These are phyloP conservation scores for Ricordea florida DNA, from an alignment of 92 coral and sea anemone genomes.

Conservation along the genomic window DNA sequence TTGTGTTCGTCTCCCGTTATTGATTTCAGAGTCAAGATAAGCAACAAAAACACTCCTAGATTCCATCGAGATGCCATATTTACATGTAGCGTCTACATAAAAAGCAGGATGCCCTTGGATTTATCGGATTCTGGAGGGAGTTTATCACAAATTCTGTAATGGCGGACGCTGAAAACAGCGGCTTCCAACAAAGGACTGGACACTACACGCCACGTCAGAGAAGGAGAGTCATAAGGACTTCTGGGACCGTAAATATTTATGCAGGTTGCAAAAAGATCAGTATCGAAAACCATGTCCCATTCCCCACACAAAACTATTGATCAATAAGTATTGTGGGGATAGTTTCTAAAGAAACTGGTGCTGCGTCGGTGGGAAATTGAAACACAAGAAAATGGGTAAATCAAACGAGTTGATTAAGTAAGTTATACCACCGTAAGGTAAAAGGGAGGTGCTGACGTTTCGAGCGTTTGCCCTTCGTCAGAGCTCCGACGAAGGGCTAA, in stretches of 20 bases:
- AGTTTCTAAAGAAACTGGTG: no score
- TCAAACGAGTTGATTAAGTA: no score
- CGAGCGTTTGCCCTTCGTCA: no score
- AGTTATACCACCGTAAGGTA: no score
- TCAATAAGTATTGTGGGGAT: no score
- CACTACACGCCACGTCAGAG: conserved; percentile 90
- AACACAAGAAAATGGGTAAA: no score
- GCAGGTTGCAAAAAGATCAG: no score
- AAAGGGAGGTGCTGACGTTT: no score
- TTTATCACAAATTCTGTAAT: conserved; percentile 52
- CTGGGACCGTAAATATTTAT: conserved; percentile 47
- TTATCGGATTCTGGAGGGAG: conserved; percentile 41
- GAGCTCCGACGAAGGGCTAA: no score
- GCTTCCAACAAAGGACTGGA: conserved; percentile 66
- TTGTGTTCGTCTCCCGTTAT: conserved; percentile 96
- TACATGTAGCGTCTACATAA: conserved; percentile 30
- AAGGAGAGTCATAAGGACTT: conserved; percentile 40
- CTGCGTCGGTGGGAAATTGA: no score
- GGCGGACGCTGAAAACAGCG: conserved; percentile 88
- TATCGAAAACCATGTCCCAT: no score
- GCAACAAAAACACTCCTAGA: conserved; percentile 58
- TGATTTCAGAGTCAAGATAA: conserved; percentile 56
- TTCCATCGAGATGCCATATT: conserved; percentile 58
- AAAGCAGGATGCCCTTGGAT: conserved; percentile 55
- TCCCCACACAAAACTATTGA: no score